Evolutionary conservation across 2,113 vertebrate genomes (phyloP), one percentile per base, ranked within the genome.

Genomic region (Periophthalmus modestus): DNA sequence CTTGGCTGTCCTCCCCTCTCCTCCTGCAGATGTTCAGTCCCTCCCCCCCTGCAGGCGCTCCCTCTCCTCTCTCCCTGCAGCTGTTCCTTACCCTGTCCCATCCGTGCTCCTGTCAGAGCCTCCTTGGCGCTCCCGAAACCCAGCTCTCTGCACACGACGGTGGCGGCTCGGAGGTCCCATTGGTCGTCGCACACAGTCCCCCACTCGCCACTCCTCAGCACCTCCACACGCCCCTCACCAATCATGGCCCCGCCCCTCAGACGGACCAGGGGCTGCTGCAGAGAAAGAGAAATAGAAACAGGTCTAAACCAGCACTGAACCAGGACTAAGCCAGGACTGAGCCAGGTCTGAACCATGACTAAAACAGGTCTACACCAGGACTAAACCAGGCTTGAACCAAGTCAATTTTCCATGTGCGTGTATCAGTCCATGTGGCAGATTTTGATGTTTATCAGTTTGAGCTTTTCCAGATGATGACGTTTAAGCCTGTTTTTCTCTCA

Each of bases 111-210:
- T 0, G 90, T 84, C 66, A 98, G 71, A 0, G 97, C 97, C 69
- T 99, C 96, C 81, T 94, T 97, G 80, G 97, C 97, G 0, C 94
- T 97, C 1, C 97, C 97, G 0, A 96, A 99, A 6, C 97, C 97
- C 85, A 98, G 92, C 87, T 99, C 96, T 15, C 97, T 88, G 87
- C 97, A 99, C 84, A 96, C 95, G 80, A 99, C 96, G 0, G 95
- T 97, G 87, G 97, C 97, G 0, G 96, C 89, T 77, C 82, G 87
- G 66, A 96, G 90, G 88, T 95, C 93, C 97, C 97, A 99, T 82
- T 93, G 94, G 78, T 98, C 96, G 0, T 98, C 96, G 0, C 97
- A 99, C 28, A 99, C 85, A 0, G 97, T 97, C 0, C 97, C 97
- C 97, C 97, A 98, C 50, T 95, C 94, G 0, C 97, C 96, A 0